Evolutionary conservation across 2,888 invertebrate species (phyloP), one percentile per base, ranked within the genome.

Genomic region (Mesochorus sp.): DNA sequence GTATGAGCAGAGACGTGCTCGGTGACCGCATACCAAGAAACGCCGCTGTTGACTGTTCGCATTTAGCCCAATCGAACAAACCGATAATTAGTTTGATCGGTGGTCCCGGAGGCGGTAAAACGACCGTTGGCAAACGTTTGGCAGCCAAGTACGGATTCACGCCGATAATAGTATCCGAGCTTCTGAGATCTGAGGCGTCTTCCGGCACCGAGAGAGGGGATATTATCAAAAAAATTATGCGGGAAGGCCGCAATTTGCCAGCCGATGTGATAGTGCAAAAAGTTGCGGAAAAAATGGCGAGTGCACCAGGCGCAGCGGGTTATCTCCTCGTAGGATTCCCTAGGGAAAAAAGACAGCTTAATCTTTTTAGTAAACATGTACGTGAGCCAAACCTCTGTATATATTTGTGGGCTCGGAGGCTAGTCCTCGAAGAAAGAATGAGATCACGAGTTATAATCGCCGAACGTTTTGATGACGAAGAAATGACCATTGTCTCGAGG

Each of bases 251-350:
- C 4, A 80, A 81, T 47, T 44, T 86, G 26, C 82, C 87, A 3
- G 72, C 82, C 0, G 79, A 84, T 47, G 66, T 85, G 31, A 66
- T 84, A 10, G 72, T 83, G 26, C 83, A 81, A 34, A 62, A 85
- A 59, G 55, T 86, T 26, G 67, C 78, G 21, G 55, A 72, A 51
- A 76, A 83, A 68, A 86, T 88, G 81, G 72, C 83, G 28, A 76
- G 21, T 8, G 53, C 70, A 8, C 76, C 79, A 26, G 70, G 62
- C 6, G 47, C 81, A 1, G 12, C 51, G 19, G 86, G 85, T n/a
- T 88, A 84, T 57, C 44, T 86, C 31, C 19, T 88, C 14, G 76
- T 85, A 26, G 85, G 84, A 17, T 86, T 87, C 64, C 84, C 85
- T 2, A 67, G 84, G 14, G 79, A 83, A 8, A 84, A 70, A 49